These are phyloP conservation scores for silkworm (Bombyx mori) DNA, from an alignment of 1,140 invertebrate genomes.

Conservation along the genomic window DNA sequence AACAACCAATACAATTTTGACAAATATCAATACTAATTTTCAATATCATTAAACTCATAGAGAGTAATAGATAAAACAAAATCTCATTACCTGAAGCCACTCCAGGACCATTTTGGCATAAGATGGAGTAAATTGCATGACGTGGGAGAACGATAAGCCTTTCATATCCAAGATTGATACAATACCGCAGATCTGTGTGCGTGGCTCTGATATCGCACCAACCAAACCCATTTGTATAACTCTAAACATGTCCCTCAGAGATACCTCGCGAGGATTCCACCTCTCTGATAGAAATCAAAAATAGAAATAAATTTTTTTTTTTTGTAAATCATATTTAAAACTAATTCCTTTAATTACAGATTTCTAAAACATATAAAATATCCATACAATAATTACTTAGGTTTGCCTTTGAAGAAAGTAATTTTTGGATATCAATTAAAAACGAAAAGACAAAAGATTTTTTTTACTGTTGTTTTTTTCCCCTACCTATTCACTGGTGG, in stretches of 20 bases:
- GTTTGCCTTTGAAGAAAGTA: no score
- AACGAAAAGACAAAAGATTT: no score
- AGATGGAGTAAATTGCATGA: slow-evolving; percentile 85
- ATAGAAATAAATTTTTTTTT: slow-evolving; percentile 1
- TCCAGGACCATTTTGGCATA: slow-evolving; percentile 87
- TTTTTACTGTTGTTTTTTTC: no score
- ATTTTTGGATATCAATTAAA: no score
- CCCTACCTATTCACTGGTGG: no score
- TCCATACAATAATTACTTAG: no score
- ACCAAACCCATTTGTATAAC: slow-evolving; percentile 83
- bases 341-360: no score
- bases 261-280: slow-evolving; percentile 84
- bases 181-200: slow-evolving; percentile 82
- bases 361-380: no score
- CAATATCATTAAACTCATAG: no score
- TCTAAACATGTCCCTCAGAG: slow-evolving; percentile 83
- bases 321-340: background rate
- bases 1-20: no score
- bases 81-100: slow-evolving; percentile 75
- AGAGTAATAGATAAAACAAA: no score
- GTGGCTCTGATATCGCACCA: slow-evolving; percentile 82
- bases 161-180: slow-evolving; percentile 87
- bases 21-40: no score
- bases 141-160: slow-evolving; percentile 81
- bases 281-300: slow-evolving; percentile 71